Evolutionary conservation across 2,888 invertebrate genomes (phyloP), one percentile per base, ranked within the genome.

Genomic region (Punctoribates punctum): DNA sequence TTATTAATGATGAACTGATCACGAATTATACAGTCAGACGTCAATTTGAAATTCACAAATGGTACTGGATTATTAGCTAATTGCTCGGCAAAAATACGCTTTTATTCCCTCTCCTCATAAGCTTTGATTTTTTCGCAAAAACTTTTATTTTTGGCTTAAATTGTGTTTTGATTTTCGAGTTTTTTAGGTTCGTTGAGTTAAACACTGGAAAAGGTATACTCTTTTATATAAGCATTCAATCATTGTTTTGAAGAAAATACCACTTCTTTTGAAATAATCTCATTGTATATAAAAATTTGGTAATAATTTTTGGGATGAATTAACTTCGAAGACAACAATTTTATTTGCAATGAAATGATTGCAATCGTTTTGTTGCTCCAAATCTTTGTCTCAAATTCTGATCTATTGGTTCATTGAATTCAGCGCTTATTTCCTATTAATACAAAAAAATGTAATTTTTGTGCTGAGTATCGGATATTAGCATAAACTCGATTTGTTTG

Each of bases 401-500:
- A 72, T 72, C 72, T 25, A 72, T 72, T 48, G 42, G 72, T 72
- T 72, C 72, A 72, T 72, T 72, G 72, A 46, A 25, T 42, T 72
- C 46, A 48, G 13, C 25, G 15, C 9, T 72, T 72, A 72, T 72
- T 72, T 72, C 72, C 72, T 72, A 72, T 72, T 15, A 72, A 20
- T 48, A 9, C 27, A 42, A 48, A 46, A n/a, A 42, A 38, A 20
- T 34, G 27, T 29, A 27, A 5, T 23, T 25, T 57, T 23, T 57
- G 0, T 9, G 6, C 57, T 23, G 8, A 8, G 4, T 13, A 5
- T 42, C 9, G 8, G 6, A 29, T 60, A 60, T 60, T 60, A 29
- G 60, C 60, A 60, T 60, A 60, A 60, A 60, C 15, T 27, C 27
- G n/a, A 51, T 51, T n/a, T 51, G 51, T 51, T 51, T 51, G n/a